phyloP scores from a whole-genome alignment of 2,888 invertebrate genomes.

The Hydrotaea cyrtoneurina region DNA sequence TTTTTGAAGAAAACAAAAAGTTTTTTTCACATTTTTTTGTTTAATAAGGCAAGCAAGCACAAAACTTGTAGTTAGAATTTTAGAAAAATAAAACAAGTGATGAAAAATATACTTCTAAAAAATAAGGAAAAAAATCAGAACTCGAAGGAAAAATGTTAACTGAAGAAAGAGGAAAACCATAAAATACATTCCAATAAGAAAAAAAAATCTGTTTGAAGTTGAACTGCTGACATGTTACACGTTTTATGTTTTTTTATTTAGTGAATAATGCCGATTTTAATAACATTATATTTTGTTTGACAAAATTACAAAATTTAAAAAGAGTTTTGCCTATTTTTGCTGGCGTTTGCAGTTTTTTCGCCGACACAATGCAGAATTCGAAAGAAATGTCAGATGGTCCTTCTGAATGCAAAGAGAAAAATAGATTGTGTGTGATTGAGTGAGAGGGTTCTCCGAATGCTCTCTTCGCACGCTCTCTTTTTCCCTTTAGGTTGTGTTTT shows the following conservation, averaged over 20 bases:
- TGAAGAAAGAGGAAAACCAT: background rate
- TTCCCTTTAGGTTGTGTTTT: background rate
- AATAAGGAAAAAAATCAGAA: background rate
- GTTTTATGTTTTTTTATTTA: too few relatives aligned
- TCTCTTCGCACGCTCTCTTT: background rate
- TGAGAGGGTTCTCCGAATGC: background rate
- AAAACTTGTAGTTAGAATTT: background rate
- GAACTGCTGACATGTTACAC: too few relatives aligned
- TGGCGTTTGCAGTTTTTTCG: conserved; percentile 59
- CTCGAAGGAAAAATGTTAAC: background rate
- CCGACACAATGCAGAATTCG: conserved; percentile 54
- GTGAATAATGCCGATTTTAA: too few relatives aligned
- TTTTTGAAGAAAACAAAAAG: conserved; percentile 16
- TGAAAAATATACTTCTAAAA: background rate
- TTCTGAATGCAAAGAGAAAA: background rate
- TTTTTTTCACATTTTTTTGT: background rate
- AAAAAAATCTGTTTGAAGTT: too few relatives aligned
- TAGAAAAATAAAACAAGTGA: background rate
- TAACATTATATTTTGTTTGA: too few relatives aligned
- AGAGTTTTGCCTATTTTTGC: conserved; percentile 53
- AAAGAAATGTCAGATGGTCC: conserved; percentile 57
- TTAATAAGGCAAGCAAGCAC: conserved; percentile 18
- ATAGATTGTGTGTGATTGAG: conserved; percentile 34
- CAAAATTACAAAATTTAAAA: background rate
- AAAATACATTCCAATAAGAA: conserved; percentile 29